phyloP scores from a whole-genome alignment of 2,888 invertebrate species.

The Metopia argyrocephala region DNA sequence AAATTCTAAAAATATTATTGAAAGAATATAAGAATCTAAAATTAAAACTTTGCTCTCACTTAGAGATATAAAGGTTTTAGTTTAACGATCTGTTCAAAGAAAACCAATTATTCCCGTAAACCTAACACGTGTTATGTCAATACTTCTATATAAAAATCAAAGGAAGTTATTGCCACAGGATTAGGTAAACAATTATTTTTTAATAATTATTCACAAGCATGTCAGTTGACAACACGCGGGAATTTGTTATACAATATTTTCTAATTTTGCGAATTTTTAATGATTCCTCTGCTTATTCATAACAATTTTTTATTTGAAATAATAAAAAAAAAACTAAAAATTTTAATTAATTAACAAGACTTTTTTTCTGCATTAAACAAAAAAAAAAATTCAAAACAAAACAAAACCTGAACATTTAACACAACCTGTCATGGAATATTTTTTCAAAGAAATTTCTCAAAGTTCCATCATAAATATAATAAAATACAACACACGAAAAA shows the following conservation, averaged over 20 bases:
- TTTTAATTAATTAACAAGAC: not conserved
- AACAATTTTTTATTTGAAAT: constrained; percentile 8
- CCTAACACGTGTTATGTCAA: too few relatives aligned
- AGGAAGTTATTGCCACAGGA: too few relatives aligned
- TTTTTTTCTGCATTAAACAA: not conserved
- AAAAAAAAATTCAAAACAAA: not conserved
- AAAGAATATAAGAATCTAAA: too few relatives aligned
- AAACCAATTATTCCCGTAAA: too few relatives aligned
- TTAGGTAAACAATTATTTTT: too few relatives aligned
- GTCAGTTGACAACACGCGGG: too few relatives aligned
- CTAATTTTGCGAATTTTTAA: constrained; percentile 14
- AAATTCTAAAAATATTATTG: too few relatives aligned
- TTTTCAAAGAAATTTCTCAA: constrained; percentile 31
- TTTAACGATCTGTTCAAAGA: too few relatives aligned
- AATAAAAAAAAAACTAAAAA: not conserved
- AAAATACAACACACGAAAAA: not conserved
- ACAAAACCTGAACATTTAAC: constrained; percentile 14
- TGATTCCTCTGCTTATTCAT: constrained; percentile 17
- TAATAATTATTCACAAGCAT: not conserved
- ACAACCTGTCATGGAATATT: constrained; percentile 27
- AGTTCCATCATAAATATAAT: constrained; percentile 3
- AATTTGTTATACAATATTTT: not conserved
- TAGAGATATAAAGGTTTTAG: too few relatives aligned
- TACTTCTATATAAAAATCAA: too few relatives aligned
- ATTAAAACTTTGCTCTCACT: too few relatives aligned